A percentile compares a stretch with the other conserved stretches of the same genome.
These are phyloP conservation scores for Lasioglossum calceatum DNA, from an alignment of 2,888 invertebrate species.

Conservation along the genomic window DNA sequence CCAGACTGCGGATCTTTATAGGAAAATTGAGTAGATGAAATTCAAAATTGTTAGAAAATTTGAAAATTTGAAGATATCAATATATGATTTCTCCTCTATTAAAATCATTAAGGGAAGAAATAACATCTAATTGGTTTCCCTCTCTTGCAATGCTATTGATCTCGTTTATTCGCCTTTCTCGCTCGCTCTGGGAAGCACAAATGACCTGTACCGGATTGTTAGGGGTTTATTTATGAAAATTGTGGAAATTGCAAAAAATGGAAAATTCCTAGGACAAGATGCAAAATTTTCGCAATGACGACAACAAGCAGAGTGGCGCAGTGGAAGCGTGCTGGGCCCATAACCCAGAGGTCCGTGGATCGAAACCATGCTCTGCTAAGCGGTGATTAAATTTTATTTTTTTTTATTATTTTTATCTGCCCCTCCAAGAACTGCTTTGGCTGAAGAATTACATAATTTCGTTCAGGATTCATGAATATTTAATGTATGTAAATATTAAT, in stretches of 20 bases:
- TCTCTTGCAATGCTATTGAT: neutral
- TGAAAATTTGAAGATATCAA: no score
- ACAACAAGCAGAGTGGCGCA: constrained; percentile 79
- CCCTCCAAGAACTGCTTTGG: neutral
- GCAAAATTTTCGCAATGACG: neutral
- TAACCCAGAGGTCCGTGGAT: constrained; percentile 82
- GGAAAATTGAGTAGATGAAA: no score
- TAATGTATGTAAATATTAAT: neutral
- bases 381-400: neutral
- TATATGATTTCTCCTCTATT: no score
- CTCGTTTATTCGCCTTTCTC: neutral
- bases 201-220: neutral
- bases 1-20: no score
- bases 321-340: constrained; percentile 82
- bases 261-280: neutral
- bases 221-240: neutral
- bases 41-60: no score
- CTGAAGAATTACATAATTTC: neutral
- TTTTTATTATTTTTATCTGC: constrained; percentile 49
- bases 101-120: no score
- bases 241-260: neutral
- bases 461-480: constrained; percentile 1
- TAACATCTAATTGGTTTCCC: no score
- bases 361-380: constrained; percentile 80
- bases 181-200: neutral